Evolutionary conservation across 2,888 invertebrate species (phyloP), one percentile per base, ranked within the genome.

Genomic region (Melinopterus prodromus): DNA sequence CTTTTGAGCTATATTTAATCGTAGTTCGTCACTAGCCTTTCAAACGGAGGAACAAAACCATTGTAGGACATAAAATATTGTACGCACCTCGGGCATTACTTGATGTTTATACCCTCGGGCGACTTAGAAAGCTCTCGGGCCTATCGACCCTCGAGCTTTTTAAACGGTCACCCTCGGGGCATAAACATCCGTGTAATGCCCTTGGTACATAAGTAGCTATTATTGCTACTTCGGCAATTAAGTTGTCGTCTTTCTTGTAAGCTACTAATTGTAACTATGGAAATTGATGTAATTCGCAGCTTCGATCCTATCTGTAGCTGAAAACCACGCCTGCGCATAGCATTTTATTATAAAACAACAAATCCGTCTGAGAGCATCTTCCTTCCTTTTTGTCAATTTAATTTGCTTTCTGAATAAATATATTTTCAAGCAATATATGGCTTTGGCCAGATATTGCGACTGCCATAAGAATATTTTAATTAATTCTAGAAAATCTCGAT

Each of bases 141-240:
- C n/a, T n/a, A n/a, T n/a, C n/a, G n/a, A n/a, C n/a, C n/a, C n/a
- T n/a, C n/a, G n/a, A n/a, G n/a, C n/a, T n/a, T n/a, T n/a, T n/a
- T n/a, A n/a, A n/a, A n/a, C n/a, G n/a, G n/a, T n/a, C n/a, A n/a
- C n/a, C n/a, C n/a, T n/a, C n/a, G n/a, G n/a, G n/a, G n/a, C n/a
- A n/a, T n/a, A n/a, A n/a, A n/a, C n/a, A n/a, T n/a, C n/a, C n/a
- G n/a, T n/a, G n/a, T n/a, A n/a, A n/a, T n/a, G n/a, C n/a, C n/a
- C n/a, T n/a, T n/a, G n/a, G n/a, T n/a, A n/a, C 81, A 80, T 82
- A 82, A 35, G 80, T 69, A 16, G 82, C 79, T 15, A 83, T 70
- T 12, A 16, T 69, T 53, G 80, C 77, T 37, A 71, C 77, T 70
- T 78, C 16, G 14, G 26, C 26, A 26, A 26, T 3, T 26, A 26